Base-by-base conservation (phyloP, 1,140 invertebrate species). In the Metaphire vulgaris region DNA sequence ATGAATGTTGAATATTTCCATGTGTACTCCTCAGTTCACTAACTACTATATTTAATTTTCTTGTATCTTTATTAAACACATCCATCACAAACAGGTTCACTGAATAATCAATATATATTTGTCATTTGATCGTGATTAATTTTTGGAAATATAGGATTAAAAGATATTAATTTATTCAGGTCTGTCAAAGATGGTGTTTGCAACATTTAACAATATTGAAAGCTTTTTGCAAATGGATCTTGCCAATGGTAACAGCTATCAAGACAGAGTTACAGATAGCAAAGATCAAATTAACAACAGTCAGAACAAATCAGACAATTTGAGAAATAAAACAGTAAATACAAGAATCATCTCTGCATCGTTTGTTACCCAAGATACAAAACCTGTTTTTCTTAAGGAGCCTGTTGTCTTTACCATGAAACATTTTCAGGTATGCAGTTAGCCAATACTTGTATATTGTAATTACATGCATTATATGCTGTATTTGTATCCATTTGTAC, bases 391-490 rank as follows among this genome's bases (percentile, higher is more conserved):
- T 1, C 33, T 71, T 2, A 71, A 71, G 16, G 69, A 71, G 1
- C 69, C 69, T 33, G 64, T 76, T 72, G 41, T 67, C 30, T 76
- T 72, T 31, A 12, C 21, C 6, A 56, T 56, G 41, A 56, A 56
- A 56, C 41, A 56, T 21, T 12, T 56, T 56, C 41, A 56, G 41
- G 41, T 56, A n/a, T n/a, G n/a, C n/a, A n/a, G n/a, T n/a, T n/a
- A n/a, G 21, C 41, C 41, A 12, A 6, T 56, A 56, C 21, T 6
- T 6, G 21, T 56, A n/a, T n/a, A n/a, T n/a, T n/a, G n/a, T n/a
- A n/a, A n/a, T n/a, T 56, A 21, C 21, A 12, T 56, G 41, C 41
- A 6, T 21, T 56, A 12, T 21, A 12, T 56, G 21, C 21, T 12
- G n/a, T n/a, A n/a, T n/a, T n/a, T n/a, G n/a, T n/a, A n/a, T n/a